Base-by-base conservation (phyloP, 2,113 vertebrate genomes). In the Polyodon spathula region DNA sequence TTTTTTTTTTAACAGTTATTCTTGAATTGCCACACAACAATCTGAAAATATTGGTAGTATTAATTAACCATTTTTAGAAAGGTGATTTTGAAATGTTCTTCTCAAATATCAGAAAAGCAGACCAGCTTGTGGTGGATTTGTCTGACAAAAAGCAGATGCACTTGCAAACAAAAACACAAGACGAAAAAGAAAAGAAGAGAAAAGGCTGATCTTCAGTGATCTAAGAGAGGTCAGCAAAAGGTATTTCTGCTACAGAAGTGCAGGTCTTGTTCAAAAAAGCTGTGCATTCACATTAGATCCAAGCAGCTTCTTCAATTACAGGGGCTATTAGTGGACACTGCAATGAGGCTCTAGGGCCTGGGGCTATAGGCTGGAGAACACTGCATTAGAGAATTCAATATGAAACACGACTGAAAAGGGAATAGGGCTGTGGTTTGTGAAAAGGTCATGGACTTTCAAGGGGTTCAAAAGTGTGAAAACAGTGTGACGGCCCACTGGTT, bases 231-330 rank as follows among this genome's bases (percentile, higher is more conserved):
- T 70, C 71, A 67, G 65, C 63, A 69, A 42, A 68, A 81, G 56
- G 46, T 38, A 16, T 37, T n/a, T 58, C 38, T 15, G 56, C 56
- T 16, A 6, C 39, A 5, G 8, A n/a, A 8, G 37, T 38, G 14
- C 46, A 37, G 56, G 40, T 58, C 56, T 41, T 14, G 56, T 41
- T 17, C 56, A 27, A n/a, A n/a, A 42, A 58, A 62, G 67, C 66
- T 71, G 69, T 67, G 61, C 37, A 37, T 73, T 80, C 76, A 76
- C 76, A 76, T 84, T 76, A 78, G 67, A 59, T 64, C 63, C 58
- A 41, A 78, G 73, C 73, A 70, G 78, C 81, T 79, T 82, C 83
- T 85, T 86, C 80, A 82, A 79, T 81, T 82, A 81, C 80, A 80
- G 72, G 69, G 66, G 66, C 66, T 67, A 70, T 78, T 74, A 66